Percentiles rank a stretch among this genome's conserved stretches.
phyloP scores from a whole-genome alignment of 2,888 invertebrate species.

The Isoperla grammatica region DNA sequence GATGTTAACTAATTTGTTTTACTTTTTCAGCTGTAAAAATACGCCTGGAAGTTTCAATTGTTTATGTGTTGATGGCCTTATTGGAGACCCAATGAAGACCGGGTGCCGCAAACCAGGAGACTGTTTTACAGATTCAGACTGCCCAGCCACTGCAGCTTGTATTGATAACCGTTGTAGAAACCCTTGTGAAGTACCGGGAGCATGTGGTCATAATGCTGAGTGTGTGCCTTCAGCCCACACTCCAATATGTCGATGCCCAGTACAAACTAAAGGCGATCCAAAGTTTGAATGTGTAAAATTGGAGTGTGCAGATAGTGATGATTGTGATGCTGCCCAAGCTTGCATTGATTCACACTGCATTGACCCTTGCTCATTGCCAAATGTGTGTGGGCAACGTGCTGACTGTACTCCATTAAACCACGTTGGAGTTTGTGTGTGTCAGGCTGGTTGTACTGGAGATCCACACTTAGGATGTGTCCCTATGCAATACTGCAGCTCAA shows the following conservation, averaged over 20 bases:
- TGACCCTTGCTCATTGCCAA: constrained; percentile 73
- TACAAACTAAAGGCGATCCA: constrained; percentile 50
- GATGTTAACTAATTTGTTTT: no score
- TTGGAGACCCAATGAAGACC: constrained; percentile 66
- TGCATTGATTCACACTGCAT: constrained; percentile 75
- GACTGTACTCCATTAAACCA: constrained; percentile 72
- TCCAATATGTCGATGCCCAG: constrained; percentile 67
- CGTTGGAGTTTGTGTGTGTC: constrained; percentile 75
- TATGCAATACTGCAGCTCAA: constrained; percentile 74
- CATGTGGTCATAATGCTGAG: constrained; percentile 70
- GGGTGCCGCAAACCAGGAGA: constrained; percentile 80
- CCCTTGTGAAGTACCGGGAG: constrained; percentile 60
- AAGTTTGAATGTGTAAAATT: constrained; percentile 60
- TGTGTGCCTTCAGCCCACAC: constrained; percentile 65
- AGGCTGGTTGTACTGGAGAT: constrained; percentile 78
- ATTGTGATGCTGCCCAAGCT: constrained; percentile 63
- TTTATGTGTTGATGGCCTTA: constrained; percentile 67
- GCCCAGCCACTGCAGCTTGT: constrained; percentile 71
- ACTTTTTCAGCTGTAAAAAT: constrained; percentile 60
- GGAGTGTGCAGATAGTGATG: constrained; percentile 73
- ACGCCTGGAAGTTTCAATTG: constrained; percentile 72
- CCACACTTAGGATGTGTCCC: constrained; percentile 78
- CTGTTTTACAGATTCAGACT: constrained; percentile 72
- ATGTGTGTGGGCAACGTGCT: constrained; percentile 78
- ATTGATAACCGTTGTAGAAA: constrained; percentile 68